Conservation (phyloP, 1,140 invertebrate genomes). For the Bilobella aurantiaca region DNA sequence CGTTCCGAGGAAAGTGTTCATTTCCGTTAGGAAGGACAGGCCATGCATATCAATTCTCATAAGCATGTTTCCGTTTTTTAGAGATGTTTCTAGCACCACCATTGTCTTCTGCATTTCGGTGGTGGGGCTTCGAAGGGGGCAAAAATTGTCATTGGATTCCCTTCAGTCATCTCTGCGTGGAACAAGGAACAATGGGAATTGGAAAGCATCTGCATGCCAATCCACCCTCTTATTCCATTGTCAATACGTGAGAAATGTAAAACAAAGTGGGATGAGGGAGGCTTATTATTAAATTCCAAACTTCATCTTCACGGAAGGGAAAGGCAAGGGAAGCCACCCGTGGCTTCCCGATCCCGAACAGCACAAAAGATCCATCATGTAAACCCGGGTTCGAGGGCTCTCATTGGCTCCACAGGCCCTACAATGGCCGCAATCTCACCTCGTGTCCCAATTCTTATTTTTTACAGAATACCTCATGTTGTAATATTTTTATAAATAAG, state of each 20-base stretch:
- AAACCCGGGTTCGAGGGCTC: background rate
- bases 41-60: conserved; percentile 35
- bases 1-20: conserved; percentile 32
- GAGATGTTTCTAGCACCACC: background rate
- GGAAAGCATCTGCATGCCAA: background rate
- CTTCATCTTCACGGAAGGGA: background rate
- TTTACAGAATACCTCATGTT: no score
- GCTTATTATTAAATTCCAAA: background rate
- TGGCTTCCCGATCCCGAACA: background rate
- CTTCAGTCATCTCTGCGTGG: background rate
- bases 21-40: conserved; percentile 31
- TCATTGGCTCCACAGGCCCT: no score
- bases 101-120: background rate
- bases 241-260: conserved; percentile 8
- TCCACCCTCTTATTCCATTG: background rate
- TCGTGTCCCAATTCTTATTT: no score
- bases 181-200: background rate
- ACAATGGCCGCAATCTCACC: no score
- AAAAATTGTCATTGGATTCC: background rate
- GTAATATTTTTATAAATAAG: no score
- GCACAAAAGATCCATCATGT: background rate
- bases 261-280: background rate
- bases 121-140: background rate
- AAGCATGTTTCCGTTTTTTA: conserved; percentile 35
- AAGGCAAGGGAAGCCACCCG: background rate